phyloP scores from a whole-genome alignment of 2,888 invertebrate genomes.

The Ennomos erosarius region DNA sequence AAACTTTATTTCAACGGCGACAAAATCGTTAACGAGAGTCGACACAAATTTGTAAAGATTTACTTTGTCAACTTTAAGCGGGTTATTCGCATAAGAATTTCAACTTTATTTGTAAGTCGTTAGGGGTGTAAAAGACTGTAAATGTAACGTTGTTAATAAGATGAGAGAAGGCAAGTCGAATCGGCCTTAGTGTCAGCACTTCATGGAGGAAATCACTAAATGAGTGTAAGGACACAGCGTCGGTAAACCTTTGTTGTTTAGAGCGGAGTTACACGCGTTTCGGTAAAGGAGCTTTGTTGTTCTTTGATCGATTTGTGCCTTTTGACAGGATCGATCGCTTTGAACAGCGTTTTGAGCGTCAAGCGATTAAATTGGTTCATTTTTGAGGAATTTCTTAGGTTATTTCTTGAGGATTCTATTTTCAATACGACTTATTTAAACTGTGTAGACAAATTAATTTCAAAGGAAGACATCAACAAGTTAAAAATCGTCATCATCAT shows the following conservation, averaged over 20 bases:
- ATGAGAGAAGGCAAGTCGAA: constrained; percentile 72
- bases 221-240: constrained; percentile 55
- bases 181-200: constrained; percentile 82
- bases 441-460: no score
- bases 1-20: constrained; percentile 7
- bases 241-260: constrained; percentile 63
- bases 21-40: neutral
- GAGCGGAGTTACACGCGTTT: constrained; percentile 65
- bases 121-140: constrained; percentile 33
- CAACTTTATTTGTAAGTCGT: constrained; percentile 40
- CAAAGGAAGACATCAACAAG: no score
- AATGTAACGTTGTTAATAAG: constrained; percentile 51
- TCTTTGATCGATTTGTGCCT: constrained; percentile 34
- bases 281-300: constrained; percentile 30
- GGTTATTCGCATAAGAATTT: constrained; percentile 36
- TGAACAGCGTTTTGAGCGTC: constrained; percentile 5
- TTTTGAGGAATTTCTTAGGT: constrained; percentile 11
- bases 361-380: constrained; percentile 7
- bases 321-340: constrained; percentile 30
- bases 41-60: constrained; percentile 10
- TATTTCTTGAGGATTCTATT: no score
- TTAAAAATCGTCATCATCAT: no score
- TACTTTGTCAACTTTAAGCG: neutral
- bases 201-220: constrained; percentile 66
- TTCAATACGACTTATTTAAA: neutral